A percentile compares a stretch with the other conserved stretches of the same genome.
These are phyloP conservation scores for Athene cunicularia DNA, from an alignment of 2,113 vertebrate species.

Conservation along the genomic window DNA sequence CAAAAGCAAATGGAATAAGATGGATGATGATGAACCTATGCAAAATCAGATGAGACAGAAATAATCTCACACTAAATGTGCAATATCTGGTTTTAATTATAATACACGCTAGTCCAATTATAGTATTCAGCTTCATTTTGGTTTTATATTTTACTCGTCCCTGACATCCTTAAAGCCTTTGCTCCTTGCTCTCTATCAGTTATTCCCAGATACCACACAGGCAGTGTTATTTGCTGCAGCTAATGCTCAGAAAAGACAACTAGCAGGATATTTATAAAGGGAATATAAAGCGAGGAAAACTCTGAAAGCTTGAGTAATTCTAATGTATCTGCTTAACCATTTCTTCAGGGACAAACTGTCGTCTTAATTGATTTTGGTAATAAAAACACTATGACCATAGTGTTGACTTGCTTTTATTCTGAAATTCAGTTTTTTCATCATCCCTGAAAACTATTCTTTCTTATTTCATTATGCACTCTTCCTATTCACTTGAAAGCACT, in stretches of 20 bases:
- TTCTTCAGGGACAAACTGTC: background rate
- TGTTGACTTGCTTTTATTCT: background rate
- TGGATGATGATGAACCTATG: background rate
- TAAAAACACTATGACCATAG: background rate
- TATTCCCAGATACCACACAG: background rate
- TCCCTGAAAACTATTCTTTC: background rate
- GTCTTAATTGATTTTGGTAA: background rate
- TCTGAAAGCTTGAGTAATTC: background rate
- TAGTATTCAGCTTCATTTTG: background rate
- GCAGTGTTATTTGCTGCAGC: background rate
- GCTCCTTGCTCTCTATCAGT: background rate
- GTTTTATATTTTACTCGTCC: background rate
- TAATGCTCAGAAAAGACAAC: background rate
- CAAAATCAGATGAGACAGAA: conserved; percentile 17
- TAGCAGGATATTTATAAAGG: background rate
- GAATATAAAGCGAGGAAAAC: background rate
- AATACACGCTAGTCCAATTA: background rate
- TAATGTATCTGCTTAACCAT: background rate
- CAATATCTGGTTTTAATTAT: conserved; percentile 48
- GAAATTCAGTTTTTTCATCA: background rate
- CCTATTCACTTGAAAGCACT: background rate
- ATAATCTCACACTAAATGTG: background rate
- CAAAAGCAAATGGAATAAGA: background rate
- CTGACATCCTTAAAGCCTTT: background rate
- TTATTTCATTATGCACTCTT: background rate